phyloP scores from a whole-genome alignment of 2,888 invertebrate species.

The Epistrophella euchroma region DNA sequence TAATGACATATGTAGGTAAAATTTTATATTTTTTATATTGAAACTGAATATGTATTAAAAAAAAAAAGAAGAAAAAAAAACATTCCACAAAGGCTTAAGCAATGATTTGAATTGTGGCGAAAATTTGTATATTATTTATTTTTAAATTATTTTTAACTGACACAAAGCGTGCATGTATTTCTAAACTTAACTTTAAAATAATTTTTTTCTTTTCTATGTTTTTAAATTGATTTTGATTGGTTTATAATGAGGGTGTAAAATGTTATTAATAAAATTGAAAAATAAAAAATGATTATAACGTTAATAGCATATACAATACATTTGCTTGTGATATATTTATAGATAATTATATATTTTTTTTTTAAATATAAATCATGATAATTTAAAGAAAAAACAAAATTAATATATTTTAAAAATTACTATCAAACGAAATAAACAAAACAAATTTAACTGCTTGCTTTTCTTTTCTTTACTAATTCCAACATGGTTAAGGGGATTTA shows the following conservation, averaged over 20 bases:
- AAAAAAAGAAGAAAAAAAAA: constrained; percentile 33
- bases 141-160: constrained; percentile 37
- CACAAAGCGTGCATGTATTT: constrained; percentile 43
- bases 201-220: constrained; percentile 3
- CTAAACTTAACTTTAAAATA: constrained; percentile 27
- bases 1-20: constrained; percentile 44
- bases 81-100: constrained; percentile 52
- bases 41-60: constrained; percentile 21
- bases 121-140: constrained; percentile 2
- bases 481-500: constrained; percentile 60
- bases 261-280: constrained; percentile 31
- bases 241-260: constrained; percentile 48
- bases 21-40: constrained; percentile 29
- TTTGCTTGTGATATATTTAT: constrained; percentile 56
- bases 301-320: constrained; percentile 69
- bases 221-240: constrained; percentile 33
- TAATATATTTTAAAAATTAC: constrained; percentile 13
- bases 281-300: constrained; percentile 46
- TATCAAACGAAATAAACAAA: constrained; percentile 25
- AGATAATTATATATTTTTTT: constrained; percentile 1
- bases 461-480: constrained; percentile 39
- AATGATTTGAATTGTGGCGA: constrained; percentile 45
- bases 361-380: constrained; percentile 19
- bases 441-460: constrained; percentile 43
- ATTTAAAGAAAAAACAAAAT: constrained; percentile 28